Evolutionary conservation across 1,140 invertebrate species (phyloP), one percentile per base, ranked within the genome.

Genomic region (Calycopis cecrops): DNA sequence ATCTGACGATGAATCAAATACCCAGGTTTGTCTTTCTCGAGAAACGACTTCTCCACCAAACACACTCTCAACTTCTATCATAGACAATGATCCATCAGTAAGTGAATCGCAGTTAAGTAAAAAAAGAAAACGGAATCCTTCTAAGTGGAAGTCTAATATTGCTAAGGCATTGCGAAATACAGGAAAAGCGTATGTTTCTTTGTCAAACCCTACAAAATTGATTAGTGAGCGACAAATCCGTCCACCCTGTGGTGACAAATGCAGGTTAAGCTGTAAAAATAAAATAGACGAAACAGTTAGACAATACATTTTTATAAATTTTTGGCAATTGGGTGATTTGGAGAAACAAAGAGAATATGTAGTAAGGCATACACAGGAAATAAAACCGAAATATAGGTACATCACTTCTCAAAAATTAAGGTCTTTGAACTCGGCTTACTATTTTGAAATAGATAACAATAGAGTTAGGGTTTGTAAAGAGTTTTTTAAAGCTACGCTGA

Each of bases 401-500:
- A 35, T n/a, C 33, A 48, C 34, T 28, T 48, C 42, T 47, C 42
- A 35, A 37, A 35, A 55, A 17, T 18, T 48, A 35, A 55, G 53
- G 48, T 33, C 42, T 10, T 33, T 55, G 2, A 55, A 55, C 18
- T 28, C 40, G 17, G 52, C 52, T 10, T 59, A 55, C 50, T 59
- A 44, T 34, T 59, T 59, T 55, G 57, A 55, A n/a, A 14, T 54
- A 42, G 28, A 47, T 38, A 48, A 37, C 17, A 38, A 34, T 34
- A 21, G 33, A 16, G 35, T 60, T 51, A 42, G 49, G 38, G 58
- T 60, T 4, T 55, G 58, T 48, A 60, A 60, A 38, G 12, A 11
- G 11, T 55, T 55, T 34, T 60, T 60, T 17, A 60, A 44, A 38
- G 1, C 48, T 16, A 60, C 58, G 14, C 52, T 60, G 35, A 48